A percentile compares a stretch with the other conserved stretches of the same genome.
phyloP scores from a whole-genome alignment of 1,140 invertebrate genomes.

The Zaprionus capensis region DNA sequence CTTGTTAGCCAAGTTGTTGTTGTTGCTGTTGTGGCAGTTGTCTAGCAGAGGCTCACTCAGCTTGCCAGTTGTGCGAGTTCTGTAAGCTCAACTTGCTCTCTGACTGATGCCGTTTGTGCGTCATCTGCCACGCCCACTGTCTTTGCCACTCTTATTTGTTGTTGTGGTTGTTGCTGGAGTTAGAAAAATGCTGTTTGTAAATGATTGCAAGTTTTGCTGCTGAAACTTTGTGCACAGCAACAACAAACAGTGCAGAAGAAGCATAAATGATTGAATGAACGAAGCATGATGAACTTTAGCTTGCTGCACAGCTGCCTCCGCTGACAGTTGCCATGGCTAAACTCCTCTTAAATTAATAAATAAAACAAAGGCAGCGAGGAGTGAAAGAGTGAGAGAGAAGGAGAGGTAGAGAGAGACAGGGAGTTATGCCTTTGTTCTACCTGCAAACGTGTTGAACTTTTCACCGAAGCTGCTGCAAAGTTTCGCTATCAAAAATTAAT shows the following conservation, averaged over 20 bases:
- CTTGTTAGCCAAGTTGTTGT: not conserved
- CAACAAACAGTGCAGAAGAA: not conserved
- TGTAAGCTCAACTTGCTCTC: not conserved
- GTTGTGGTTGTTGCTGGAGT: constrained; percentile 29
- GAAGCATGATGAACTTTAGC: constrained; percentile 22
- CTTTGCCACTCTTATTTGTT: constrained; percentile 3
- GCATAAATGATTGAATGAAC: constrained; percentile 15
- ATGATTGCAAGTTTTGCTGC: constrained; percentile 58
- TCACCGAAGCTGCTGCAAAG: not conserved
- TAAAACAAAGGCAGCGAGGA: not conserved
- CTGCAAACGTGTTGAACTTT: constrained; percentile 2
- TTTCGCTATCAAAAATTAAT: not conserved
- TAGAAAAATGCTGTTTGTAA: constrained; percentile 67
- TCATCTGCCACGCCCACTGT: not conserved
- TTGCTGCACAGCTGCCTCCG: not conserved
- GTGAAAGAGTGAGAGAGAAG: not conserved
- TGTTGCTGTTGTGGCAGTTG: constrained; percentile 8
- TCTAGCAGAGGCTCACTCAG: constrained; percentile 16
- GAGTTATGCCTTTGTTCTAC: not conserved
- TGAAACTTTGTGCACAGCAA: not conserved
- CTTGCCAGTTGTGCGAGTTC: constrained; percentile 16
- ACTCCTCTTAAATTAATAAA: constrained; percentile 33
- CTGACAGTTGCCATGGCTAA: constrained; percentile 26
- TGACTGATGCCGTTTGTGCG: constrained; percentile 14
- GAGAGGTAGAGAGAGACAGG: not conserved